Evolutionary conservation across 2,888 invertebrate species (phyloP).

Genomic region (Xestia c-nigrum): DNA sequence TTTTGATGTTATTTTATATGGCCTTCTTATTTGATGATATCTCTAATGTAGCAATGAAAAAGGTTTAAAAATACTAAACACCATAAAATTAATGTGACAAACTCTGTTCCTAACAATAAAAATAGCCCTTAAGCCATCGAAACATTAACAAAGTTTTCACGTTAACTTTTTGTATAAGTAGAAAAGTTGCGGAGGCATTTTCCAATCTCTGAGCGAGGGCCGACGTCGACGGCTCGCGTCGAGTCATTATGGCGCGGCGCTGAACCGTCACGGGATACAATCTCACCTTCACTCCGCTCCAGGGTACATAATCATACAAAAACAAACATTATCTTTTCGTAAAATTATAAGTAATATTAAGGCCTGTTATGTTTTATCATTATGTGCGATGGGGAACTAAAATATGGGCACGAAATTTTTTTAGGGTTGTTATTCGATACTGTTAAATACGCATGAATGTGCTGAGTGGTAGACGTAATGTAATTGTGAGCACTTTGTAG

Average conservation of each 20-base stretch:
- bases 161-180: slow-evolving; percentile 86
- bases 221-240: slow-evolving; percentile 68
- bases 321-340: slow-evolving; percentile 47
- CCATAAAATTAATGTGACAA: slow-evolving; percentile 64
- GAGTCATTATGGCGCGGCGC: slow-evolving; percentile 81
- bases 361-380: slow-evolving; percentile 14
- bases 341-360: slow-evolving; percentile 14
- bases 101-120: slow-evolving; percentile 76
- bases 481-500: slow-evolving; percentile 73
- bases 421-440: slow-evolving; percentile 14
- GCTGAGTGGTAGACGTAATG: slow-evolving; percentile 69
- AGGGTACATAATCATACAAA: slow-evolving; percentile 55
- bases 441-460: slow-evolving; percentile 51
- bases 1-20: slow-evolving; percentile 28
- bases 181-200: slow-evolving; percentile 86
- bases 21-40: slow-evolving; percentile 23
- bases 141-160: slow-evolving; percentile 81
- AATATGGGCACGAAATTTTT: slow-evolving; percentile 10
- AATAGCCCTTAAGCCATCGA: slow-evolving; percentile 80
- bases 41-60: slow-evolving; percentile 47
- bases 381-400: slow-evolving; percentile 14
- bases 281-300: slow-evolving; percentile 68
- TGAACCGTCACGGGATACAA: slow-evolving; percentile 76
- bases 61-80: slow-evolving; percentile 58
- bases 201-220: slow-evolving; percentile 82